Conservation (phyloP, 2,797 vertebrate genomes). For the Passerculus sandwichensis region DNA sequence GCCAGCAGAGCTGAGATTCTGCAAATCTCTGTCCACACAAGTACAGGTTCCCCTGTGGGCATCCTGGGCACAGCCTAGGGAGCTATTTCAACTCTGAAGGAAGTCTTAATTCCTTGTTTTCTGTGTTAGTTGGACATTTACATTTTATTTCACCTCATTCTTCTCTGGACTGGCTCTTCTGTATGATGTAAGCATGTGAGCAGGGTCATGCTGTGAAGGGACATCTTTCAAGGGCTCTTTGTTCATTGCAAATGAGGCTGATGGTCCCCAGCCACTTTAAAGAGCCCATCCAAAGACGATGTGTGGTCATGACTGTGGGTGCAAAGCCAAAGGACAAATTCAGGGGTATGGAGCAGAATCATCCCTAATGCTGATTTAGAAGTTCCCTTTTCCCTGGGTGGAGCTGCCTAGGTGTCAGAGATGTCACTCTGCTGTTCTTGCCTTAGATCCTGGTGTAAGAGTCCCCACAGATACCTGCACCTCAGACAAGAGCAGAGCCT, state of each 20-base stretch:
- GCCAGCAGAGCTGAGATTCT: not conserved
- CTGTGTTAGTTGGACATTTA: slow-evolving; percentile 85
- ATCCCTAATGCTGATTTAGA: not conserved
- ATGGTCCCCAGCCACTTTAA: not conserved
- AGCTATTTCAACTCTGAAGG: not conserved
- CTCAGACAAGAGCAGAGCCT: not conserved
- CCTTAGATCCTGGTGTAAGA: not conserved
- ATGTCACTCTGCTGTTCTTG: not conserved
- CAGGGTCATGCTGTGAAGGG: not conserved
- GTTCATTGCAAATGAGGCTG: not conserved
- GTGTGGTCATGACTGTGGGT: not conserved
- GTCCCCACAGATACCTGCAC: not conserved
- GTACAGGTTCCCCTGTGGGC: not conserved
- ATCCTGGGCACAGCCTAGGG: not conserved
- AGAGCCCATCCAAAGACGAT: not conserved
- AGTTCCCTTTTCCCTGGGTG: not conserved
- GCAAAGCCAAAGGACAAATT: not conserved
- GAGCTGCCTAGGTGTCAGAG: not conserved
- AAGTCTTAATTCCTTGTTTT: not conserved
- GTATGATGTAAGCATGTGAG: slow-evolving; percentile 80
- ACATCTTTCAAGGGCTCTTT: not conserved
- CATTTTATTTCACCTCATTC: slow-evolving; percentile 82
- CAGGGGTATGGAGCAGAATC: not conserved
- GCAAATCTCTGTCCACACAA: not conserved
- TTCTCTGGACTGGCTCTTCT: slow-evolving; percentile 79